A percentile compares a stretch with the other conserved stretches of the same genome.
Conservation (phyloP, 2,888 invertebrate genomes). For the Fragum sueziense region DNA sequence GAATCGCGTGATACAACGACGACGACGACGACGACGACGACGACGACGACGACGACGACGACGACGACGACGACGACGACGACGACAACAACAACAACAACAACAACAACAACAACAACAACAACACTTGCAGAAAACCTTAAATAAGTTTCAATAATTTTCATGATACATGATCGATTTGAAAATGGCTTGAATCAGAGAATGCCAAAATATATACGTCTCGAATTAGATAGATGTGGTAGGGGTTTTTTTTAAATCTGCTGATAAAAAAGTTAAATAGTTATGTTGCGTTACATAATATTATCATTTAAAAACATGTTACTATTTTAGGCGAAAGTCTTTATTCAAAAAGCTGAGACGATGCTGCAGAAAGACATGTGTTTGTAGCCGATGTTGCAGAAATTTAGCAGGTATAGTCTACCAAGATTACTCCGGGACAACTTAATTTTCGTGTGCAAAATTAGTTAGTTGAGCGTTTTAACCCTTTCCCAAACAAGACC, state of each 20-base stretch:
- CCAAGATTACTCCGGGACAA: no score
- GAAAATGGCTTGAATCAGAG: not conserved
- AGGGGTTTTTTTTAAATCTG: no score
- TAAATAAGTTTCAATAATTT: not conserved
- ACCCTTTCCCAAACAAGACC: no score
- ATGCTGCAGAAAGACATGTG: conserved; percentile 15
- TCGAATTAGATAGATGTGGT: not conserved
- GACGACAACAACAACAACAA: not conserved
- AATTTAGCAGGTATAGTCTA: not conserved
- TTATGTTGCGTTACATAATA: no score
- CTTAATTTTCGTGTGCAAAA: no score
- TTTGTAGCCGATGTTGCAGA: not conserved
- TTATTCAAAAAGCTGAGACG: conserved; percentile 18
- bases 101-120: not conserved
- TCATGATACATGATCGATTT: no score
- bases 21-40: not conserved
- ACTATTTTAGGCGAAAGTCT: conserved; percentile 4
- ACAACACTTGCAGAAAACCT: not conserved
- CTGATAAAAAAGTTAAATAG: no score
- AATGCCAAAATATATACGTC: no score
- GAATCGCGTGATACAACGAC: no score
- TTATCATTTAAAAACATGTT: not conserved
- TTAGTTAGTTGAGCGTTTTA: no score
- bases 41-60: not conserved
- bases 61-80: not conserved